Evolutionary conservation across 2,113 vertebrate species (phyloP), one percentile per base, ranked within the genome.

Genomic region (Oriolus oriolus): DNA sequence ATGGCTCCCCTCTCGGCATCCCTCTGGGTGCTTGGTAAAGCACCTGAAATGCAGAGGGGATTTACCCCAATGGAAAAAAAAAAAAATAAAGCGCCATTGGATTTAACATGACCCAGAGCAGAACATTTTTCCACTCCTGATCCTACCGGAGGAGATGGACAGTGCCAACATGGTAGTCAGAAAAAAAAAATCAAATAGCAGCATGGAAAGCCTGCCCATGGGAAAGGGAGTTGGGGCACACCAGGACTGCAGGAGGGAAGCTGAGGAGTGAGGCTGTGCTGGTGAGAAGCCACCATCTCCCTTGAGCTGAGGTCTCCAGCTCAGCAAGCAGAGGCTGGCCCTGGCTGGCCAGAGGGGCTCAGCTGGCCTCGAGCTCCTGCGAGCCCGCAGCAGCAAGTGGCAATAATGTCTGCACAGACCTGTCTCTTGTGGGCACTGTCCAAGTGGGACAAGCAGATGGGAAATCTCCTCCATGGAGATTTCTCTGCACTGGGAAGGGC

Each of bases 121-220:
- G 61, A 54, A 65, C 26, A n/a, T 54, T 57, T n/a, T 60, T 16
- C 78, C 44, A 42, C 79, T 90, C 56, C 35, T 13, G 6, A 52
- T 41, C 52, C 49, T 2, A 0, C 27, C 33, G 64, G 63, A 91
- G 82, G 61, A 92, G 44, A 57, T n/a, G 41, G 49, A 64, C 53
- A 87, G 31, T 60, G 56, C 44, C 76, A 85, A 71, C 18, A 18
- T 4, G 41, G 61, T n/a, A 73, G 53, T 13, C 57, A 11, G 64
- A 13, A 78, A 10, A 82, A 52, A 37, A 53, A 42, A 52, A 53
- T 30, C 44, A 68, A 79, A 91, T 83, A 95, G 90, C 95, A 95
- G 93, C 93, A 95, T 60, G 85, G 87, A 86, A 89, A 70, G 33
- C n/a, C 84, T 89, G 74, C 44, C 19, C 0, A 0, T 41, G 16